Conservation (phyloP, 2,888 invertebrate genomes). For the Latrodectus hesperus region DNA sequence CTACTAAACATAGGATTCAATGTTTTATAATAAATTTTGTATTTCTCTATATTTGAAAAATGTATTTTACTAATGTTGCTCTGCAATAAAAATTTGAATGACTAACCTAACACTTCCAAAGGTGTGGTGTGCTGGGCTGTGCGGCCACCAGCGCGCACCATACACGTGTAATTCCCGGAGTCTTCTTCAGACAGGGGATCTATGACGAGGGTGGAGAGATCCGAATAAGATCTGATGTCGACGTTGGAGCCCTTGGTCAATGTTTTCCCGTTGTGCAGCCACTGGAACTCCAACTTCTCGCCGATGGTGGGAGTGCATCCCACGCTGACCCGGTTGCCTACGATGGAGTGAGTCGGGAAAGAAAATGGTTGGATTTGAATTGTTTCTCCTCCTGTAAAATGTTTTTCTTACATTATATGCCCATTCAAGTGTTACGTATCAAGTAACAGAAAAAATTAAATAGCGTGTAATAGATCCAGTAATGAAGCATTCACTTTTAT, state of each 20-base stretch:
- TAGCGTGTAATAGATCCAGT: too few species aligned
- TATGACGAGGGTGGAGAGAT: conserved; percentile 26
- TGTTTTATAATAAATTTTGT: too few species aligned
- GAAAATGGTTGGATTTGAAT: conserved; percentile 54
- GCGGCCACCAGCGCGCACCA: conserved; percentile 45
- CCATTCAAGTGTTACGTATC: too few species aligned
- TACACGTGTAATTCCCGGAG: conserved; percentile 57
- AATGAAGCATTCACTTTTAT: too few species aligned
- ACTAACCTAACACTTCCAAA: conserved; percentile 49
- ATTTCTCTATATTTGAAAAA: too few species aligned
- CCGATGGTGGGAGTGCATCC: conserved; percentile 32
- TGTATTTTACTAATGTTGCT: too few species aligned
- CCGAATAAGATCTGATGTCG: conserved; percentile 6
- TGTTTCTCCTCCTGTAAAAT: too few species aligned
- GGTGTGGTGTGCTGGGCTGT: conserved; percentile 23
- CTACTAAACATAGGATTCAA: too few species aligned
- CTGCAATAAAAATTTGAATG: too few species aligned
- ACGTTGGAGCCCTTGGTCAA: conserved; percentile 6
- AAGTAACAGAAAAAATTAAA: too few species aligned
- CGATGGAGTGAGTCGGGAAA: conserved; percentile 20
- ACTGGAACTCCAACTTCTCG: conserved; percentile 45
- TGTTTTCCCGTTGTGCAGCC: conserved; percentile 38
- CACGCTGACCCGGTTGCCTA: conserved; percentile 29
- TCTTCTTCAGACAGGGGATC: conserved; percentile 42
- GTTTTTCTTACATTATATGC: too few species aligned